A percentile compares a stretch with the other conserved stretches of the same genome.
These are phyloP conservation scores for Paralichthys olivaceus DNA, from an alignment of 2,113 vertebrate species.

Conservation along the genomic window DNA sequence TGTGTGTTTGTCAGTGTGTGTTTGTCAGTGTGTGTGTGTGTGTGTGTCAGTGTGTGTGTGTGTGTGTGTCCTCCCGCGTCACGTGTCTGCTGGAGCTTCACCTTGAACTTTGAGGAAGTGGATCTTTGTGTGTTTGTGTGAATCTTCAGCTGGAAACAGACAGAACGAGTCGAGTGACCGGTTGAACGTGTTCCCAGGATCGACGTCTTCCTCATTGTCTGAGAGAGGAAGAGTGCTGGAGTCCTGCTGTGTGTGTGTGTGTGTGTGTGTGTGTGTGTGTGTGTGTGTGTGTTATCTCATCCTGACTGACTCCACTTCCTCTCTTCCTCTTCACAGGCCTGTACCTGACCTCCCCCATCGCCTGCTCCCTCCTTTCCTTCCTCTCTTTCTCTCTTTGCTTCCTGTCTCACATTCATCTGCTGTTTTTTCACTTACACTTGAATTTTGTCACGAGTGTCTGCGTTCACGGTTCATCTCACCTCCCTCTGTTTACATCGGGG, in stretches of 20 bases:
- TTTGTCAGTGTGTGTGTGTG: not conserved
- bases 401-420: not conserved
- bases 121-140: no score
- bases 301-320: conserved; percentile 63
- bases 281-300: conserved; percentile 63
- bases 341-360: conserved; percentile 16
- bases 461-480: not conserved
- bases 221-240: conserved; percentile 38
- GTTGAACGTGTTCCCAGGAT: conserved; percentile 5
- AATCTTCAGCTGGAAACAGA: no score
- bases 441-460: not conserved
- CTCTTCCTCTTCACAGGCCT: conserved; percentile 57
- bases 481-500: not conserved
- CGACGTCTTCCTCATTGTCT: conserved; percentile 14
- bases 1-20: not conserved
- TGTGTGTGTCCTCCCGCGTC: not conserved
- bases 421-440: not conserved
- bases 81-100: not conserved
- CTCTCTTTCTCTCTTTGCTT: conserved; percentile 33
- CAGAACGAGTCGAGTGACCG: conserved; percentile 3
- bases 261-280: conserved; percentile 6
- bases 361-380: conserved; percentile 24
- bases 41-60: not conserved
- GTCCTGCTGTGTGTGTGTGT: conserved; percentile 4
- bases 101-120: not conserved